Percentiles rank a stretch among this genome's conserved stretches.
These are phyloP conservation scores for Peucedramus taeniatus DNA, from an alignment of 2,113 vertebrate genomes.

Conservation along the genomic window DNA sequence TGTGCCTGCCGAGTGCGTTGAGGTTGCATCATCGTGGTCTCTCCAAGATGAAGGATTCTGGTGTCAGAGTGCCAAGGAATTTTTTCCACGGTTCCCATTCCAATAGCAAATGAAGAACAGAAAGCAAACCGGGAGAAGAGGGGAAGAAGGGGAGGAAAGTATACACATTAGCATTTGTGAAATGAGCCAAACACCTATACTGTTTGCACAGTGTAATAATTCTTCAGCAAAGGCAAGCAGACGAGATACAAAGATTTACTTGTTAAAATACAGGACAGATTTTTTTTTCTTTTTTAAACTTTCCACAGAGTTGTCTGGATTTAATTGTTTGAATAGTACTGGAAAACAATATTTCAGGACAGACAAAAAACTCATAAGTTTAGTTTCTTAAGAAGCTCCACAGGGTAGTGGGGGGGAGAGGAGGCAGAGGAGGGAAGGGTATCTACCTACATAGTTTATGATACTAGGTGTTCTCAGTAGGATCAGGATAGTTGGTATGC, in stretches of 20 bases:
- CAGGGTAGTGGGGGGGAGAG: background rate
- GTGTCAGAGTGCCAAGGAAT: conserved; percentile 77
- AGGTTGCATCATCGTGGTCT: conserved; percentile 98
- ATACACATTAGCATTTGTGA: conserved; percentile 78
- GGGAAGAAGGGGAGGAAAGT: conserved; percentile 41
- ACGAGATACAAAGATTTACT: conserved; percentile 12
- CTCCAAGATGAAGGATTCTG: conserved; percentile 99
- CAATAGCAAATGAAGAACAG: conserved; percentile 81
- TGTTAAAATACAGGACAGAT: background rate
- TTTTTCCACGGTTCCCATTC: conserved; percentile 84
- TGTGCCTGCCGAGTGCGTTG: conserved; percentile 98
- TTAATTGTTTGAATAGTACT: background rate
- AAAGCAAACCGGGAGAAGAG: conserved; percentile 62
- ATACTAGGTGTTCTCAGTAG: background rate
- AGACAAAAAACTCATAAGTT: background rate
- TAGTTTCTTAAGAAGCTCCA: background rate
- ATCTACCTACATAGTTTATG: background rate
- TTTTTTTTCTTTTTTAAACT: background rate
- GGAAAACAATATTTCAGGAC: background rate
- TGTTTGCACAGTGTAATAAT: conserved; percentile 33
- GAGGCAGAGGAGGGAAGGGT: background rate
- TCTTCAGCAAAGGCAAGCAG: conserved; percentile 36
- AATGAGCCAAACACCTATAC: conserved; percentile 17
- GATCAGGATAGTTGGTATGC: background rate
- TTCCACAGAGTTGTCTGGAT: background rate